Evolutionary conservation across 2,113 vertebrate species (phyloP).

Genomic region (Poeciliopsis retropinna): DNA sequence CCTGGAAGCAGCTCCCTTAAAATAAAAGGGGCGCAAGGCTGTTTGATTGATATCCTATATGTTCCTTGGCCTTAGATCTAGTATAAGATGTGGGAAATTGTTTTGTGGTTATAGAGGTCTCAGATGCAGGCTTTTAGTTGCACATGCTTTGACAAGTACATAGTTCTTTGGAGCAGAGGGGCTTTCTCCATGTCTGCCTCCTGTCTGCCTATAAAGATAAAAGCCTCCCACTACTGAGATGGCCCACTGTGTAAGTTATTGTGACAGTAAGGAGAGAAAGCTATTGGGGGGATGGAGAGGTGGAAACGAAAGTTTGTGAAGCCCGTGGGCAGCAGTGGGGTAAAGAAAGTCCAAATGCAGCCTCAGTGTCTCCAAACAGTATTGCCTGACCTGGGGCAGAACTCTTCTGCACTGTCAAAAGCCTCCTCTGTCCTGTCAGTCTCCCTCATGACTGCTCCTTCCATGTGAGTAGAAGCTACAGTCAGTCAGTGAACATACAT

Average conservation of each 20-base stretch:
- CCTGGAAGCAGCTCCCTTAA: slow-evolving; percentile 9
- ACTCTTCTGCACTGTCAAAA: slow-evolving; percentile 30
- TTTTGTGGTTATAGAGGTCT: slow-evolving; percentile 40
- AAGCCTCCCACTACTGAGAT: slow-evolving; percentile 59
- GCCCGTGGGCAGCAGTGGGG: slow-evolving; percentile 44
- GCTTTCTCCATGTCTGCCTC: slow-evolving; percentile 53
- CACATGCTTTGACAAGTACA: slow-evolving; percentile 43
- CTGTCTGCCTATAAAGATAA: slow-evolving; percentile 64
- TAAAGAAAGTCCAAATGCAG: slow-evolving; percentile 43
- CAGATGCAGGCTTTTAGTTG: slow-evolving; percentile 52
- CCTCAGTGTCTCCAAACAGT: slow-evolving; percentile 14
- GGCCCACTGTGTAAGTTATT: slow-evolving; percentile 56
- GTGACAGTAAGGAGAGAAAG: slow-evolving; percentile 54
- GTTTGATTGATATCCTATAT: slow-evolving; percentile 25
- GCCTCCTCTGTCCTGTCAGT: slow-evolving; percentile 31
- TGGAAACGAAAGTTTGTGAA: slow-evolving; percentile 36
- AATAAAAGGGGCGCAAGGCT: slow-evolving; percentile 27
- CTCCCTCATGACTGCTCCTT: slow-evolving; percentile 23
- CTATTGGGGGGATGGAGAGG: slow-evolving; percentile 24
- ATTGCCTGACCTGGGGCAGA: slow-evolving; percentile 8
- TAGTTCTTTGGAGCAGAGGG: slow-evolving; percentile 41
- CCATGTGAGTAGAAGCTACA: slow-evolving; percentile 12
- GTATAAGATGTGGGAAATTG: slow-evolving; percentile 29
- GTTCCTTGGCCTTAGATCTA: slow-evolving; percentile 40
- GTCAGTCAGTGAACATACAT: not conserved